Conservation (phyloP, 2,888 invertebrate species). For the Tromatobia lineatoria region DNA sequence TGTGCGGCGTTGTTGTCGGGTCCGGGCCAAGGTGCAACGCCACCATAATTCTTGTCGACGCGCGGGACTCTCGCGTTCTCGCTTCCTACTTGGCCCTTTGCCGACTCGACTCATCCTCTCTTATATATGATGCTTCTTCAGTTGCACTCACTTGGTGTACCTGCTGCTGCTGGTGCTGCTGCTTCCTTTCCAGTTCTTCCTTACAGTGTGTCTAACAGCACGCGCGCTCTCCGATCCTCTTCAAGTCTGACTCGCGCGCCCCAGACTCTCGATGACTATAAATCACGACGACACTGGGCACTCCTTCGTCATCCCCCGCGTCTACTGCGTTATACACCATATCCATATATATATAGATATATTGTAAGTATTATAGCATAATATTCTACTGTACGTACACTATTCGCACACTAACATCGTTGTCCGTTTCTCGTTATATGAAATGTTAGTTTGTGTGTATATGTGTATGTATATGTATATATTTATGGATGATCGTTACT, state of each 20-base stretch:
- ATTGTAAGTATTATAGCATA: slow-evolving; percentile 1
- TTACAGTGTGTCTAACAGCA: not conserved
- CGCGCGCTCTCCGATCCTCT: slow-evolving; percentile 11
- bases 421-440: slow-evolving; percentile 18
- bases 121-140: slow-evolving; percentile 58
- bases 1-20: slow-evolving; percentile 57
- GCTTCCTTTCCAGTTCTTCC: slow-evolving; percentile 6
- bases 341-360: not conserved
- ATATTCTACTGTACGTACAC: slow-evolving; percentile 2
- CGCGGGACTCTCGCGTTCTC: slow-evolving; percentile 48
- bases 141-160: slow-evolving; percentile 58
- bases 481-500: slow-evolving; percentile 8
- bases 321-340: slow-evolving; percentile 2
- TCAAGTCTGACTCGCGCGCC: slow-evolving; percentile 15
- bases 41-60: slow-evolving; percentile 74
- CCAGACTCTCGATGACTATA: slow-evolving; percentile 56
- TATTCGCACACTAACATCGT: not conserved
- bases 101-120: slow-evolving; percentile 31
- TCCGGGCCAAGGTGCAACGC: slow-evolving; percentile 74
- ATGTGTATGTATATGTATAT: not conserved
- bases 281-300: slow-evolving; percentile 65
- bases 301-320: slow-evolving; percentile 54
- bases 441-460: not conserved
- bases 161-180: slow-evolving; percentile 29
- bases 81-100: slow-evolving; percentile 72